Evolutionary conservation across 2,113 vertebrate genomes (phyloP).

Genomic region (Plectropomus leopardus): DNA sequence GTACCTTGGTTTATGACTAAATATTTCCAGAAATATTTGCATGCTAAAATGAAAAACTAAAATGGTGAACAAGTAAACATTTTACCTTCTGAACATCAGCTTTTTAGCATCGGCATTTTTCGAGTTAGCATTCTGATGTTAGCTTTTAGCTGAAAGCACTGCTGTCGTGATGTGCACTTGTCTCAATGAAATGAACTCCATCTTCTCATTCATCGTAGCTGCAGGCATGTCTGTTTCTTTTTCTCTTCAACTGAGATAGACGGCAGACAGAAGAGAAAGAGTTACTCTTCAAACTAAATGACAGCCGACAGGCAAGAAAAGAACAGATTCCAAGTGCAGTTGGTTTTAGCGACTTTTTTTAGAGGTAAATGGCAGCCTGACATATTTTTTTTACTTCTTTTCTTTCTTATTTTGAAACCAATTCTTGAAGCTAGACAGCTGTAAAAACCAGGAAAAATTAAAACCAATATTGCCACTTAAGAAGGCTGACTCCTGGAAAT

Average conservation of each 20-base stretch:
- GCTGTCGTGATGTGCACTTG: not conserved
- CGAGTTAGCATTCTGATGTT: not conserved
- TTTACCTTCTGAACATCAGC: not conserved
- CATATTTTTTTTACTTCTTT: not conserved
- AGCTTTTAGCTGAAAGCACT: not conserved
- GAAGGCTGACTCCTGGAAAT: constrained; percentile 7
- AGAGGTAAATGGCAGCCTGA: not conserved
- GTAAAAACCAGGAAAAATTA: not conserved
- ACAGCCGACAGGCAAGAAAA: constrained; percentile 26
- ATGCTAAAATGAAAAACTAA: not conserved
- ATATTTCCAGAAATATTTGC: not conserved
- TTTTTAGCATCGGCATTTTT: not conserved
- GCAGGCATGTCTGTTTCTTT: constrained; percentile 7
- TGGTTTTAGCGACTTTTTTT: constrained; percentile 3
- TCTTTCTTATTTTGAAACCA: not conserved
- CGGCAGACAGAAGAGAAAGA: not conserved
- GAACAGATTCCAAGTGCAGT: not conserved
- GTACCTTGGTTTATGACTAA: too few relatives aligned
- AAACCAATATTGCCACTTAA: constrained; percentile 6
- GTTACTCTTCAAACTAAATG: constrained; percentile 33
- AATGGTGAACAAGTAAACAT: not conserved
- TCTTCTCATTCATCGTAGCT: constrained; percentile 19
- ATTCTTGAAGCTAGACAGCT: not conserved
- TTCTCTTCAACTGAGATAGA: constrained; percentile 8
- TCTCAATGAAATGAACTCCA: constrained; percentile 3